A percentile compares a stretch with the other conserved stretches of the same genome.
These are phyloP conservation scores for Corticium candelabrum DNA, from an alignment of 37 sponge, comb jelly and placozoan genomes.

Conservation along the genomic window DNA sequence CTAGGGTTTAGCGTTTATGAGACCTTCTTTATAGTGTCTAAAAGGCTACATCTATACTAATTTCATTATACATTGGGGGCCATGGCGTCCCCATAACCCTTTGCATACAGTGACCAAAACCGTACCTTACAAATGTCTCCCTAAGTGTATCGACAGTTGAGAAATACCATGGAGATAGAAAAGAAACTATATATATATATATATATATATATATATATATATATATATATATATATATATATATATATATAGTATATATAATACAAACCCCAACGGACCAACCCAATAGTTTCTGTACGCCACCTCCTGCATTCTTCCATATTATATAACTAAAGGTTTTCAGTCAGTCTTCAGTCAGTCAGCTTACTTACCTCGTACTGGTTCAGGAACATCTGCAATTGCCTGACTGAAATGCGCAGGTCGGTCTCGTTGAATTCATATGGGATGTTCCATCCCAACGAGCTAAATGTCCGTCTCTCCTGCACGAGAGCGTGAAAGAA, in stretches of 20 bases:
- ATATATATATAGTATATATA: too few relatives aligned
- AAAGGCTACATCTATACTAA: too few relatives aligned
- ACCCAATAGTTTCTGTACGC: background rate
- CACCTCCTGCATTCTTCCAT: background rate
- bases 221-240: background rate
- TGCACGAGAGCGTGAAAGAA: conserved; percentile 98
- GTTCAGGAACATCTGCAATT: conserved; percentile 97
- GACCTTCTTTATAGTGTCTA: too few relatives aligned
- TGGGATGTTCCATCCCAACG: conserved; percentile 98
- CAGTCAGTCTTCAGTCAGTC: background rate
- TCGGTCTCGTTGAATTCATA: conserved; percentile 99
- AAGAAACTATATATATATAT: too few relatives aligned
- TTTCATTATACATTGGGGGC: too few relatives aligned
- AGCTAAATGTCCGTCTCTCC: conserved; percentile 92
- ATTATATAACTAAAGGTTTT: background rate
- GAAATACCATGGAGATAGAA: too few relatives aligned
- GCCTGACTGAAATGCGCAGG: conserved; percentile 90
- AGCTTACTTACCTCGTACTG: conserved; percentile 76
- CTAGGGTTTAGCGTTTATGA: too few relatives aligned
- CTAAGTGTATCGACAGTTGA: too few relatives aligned
- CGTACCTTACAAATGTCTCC: too few relatives aligned
- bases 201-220: background rate
- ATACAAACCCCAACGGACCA: background rate
- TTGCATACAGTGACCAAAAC: too few relatives aligned
- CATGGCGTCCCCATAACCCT: too few relatives aligned